These are phyloP conservation scores for Chaetodon trifascialis DNA, from an alignment of 2,113 vertebrate genomes.

Conservation along the genomic window DNA sequence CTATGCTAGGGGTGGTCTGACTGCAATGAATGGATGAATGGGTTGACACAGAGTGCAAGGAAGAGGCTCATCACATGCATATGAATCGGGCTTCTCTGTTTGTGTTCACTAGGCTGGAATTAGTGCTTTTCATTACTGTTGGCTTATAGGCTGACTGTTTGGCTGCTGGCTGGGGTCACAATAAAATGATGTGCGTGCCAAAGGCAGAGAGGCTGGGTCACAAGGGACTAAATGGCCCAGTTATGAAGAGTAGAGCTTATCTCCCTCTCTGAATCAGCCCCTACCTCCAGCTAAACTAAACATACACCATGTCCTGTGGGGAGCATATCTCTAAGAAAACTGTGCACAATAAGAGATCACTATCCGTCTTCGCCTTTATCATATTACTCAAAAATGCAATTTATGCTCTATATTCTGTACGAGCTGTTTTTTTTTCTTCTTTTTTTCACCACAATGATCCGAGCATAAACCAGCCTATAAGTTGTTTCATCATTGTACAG, in stretches of 20 bases:
- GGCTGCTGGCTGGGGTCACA: slow-evolving; percentile 79
- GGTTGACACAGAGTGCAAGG: slow-evolving; percentile 62
- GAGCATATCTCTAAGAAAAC: slow-evolving; percentile 53
- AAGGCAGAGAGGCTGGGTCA: slow-evolving; percentile 78
- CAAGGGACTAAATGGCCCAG: slow-evolving; percentile 83
- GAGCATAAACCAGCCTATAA: slow-evolving; percentile 1
- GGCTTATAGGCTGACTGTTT: slow-evolving; percentile 77
- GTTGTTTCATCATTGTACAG: slow-evolving; percentile 29
- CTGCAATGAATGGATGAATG: slow-evolving; percentile 69
- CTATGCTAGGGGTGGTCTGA: slow-evolving; percentile 50
- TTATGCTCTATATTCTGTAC: slow-evolving; percentile 21
- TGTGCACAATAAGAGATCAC: slow-evolving; percentile 44
- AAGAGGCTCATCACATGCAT: slow-evolving; percentile 68
- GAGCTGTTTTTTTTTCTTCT: slow-evolving; percentile 15
- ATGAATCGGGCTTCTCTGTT: slow-evolving; percentile 63
- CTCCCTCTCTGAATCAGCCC: slow-evolving; percentile 75
- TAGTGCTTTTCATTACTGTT: slow-evolving; percentile 83
- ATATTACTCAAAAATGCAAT: slow-evolving; percentile 48
- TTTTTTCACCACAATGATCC: not conserved
- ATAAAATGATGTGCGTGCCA: slow-evolving; percentile 83
- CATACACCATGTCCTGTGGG: slow-evolving; percentile 52
- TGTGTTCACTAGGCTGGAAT: slow-evolving; percentile 76
- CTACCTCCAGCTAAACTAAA: slow-evolving; percentile 69
- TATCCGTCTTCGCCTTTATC: slow-evolving; percentile 40
- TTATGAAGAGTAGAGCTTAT: slow-evolving; percentile 82